Evolutionary conservation across 2,888 invertebrate genomes (phyloP).

Genomic region (Scaptomyza parva): DNA sequence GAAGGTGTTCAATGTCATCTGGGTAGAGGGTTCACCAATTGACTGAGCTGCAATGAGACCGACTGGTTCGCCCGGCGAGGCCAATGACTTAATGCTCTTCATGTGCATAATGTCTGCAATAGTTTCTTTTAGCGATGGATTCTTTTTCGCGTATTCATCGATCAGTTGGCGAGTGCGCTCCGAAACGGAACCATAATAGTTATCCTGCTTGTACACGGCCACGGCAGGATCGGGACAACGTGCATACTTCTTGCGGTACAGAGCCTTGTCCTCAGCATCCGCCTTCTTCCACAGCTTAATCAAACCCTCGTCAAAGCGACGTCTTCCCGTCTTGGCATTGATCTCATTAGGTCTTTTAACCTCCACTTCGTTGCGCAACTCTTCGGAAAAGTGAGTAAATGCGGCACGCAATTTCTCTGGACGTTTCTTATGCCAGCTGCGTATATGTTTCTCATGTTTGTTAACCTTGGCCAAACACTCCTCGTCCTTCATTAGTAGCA

Average conservation of each 20-base stretch:
- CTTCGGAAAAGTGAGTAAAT: constrained; percentile 87
- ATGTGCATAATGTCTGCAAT: constrained; percentile 90
- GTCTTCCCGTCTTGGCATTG: constrained; percentile 86
- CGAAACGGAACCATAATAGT: constrained; percentile 92
- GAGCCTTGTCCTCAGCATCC: constrained; percentile 86
- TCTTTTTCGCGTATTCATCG: constrained; percentile 86
- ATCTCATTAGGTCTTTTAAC: constrained; percentile 85
- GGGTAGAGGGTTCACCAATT: constrained; percentile 99
- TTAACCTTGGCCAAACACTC: constrained; percentile 86
- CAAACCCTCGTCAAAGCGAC: constrained; percentile 87
- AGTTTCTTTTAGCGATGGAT: constrained; percentile 83
- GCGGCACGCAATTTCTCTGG: constrained; percentile 85
- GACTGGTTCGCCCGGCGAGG: constrained; percentile 97
- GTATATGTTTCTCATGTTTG: constrained; percentile 87
- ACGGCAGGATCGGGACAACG: constrained; percentile 91
- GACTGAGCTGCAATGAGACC: constrained; percentile 97
- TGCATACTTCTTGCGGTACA: constrained; percentile 85
- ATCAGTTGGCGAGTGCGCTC: constrained; percentile 91
- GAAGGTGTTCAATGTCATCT: constrained; percentile 99
- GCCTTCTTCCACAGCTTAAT: constrained; percentile 89
- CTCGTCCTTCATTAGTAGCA: constrained; percentile 87
- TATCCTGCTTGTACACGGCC: constrained; percentile 89
- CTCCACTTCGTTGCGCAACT: constrained; percentile 85
- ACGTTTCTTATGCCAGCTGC: constrained; percentile 87
- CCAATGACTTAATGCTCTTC: constrained; percentile 91